Evolutionary conservation across 2,797 vertebrate genomes (phyloP).

Genomic region (Muscicapa striata): DNA sequence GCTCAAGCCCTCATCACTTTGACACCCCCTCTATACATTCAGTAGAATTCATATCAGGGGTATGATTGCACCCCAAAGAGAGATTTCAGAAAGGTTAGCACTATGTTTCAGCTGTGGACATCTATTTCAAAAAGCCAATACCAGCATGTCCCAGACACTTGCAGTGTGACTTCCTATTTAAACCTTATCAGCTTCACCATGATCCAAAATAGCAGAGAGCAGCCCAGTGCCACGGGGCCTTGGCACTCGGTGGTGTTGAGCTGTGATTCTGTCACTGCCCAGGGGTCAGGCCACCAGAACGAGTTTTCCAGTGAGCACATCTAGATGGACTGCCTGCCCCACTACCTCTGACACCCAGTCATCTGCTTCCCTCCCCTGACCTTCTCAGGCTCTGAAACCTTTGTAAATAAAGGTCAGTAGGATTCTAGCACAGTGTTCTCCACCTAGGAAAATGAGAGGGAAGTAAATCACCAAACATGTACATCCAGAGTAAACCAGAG

Average conservation of each 20-base stretch:
- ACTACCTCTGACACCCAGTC: neutral
- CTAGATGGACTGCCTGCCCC: neutral
- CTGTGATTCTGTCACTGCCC: neutral
- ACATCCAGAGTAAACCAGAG: neutral
- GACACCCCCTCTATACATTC: rapidly evolving
- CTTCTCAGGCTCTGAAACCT: neutral
- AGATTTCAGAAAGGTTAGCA: neutral
- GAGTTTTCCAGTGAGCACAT: neutral
- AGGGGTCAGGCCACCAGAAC: neutral
- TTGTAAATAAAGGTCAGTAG: neutral
- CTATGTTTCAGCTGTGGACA: neutral
- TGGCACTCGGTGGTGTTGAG: neutral
- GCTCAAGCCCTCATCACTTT: neutral
- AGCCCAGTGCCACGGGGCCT: rapidly evolving
- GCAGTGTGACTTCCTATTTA: neutral
- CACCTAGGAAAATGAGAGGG: neutral
- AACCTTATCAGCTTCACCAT: constrained; percentile 35
- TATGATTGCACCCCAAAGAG: neutral
- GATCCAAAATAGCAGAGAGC: constrained; percentile 29
- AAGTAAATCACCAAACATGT: neutral
- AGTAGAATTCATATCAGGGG: neutral
- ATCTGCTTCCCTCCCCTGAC: neutral
- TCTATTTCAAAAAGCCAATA: neutral
- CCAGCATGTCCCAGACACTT: neutral
- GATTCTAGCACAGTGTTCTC: neutral